These are phyloP conservation scores for Daboia siamensis DNA, from an alignment of 2,113 vertebrate species.

Conservation along the genomic window DNA sequence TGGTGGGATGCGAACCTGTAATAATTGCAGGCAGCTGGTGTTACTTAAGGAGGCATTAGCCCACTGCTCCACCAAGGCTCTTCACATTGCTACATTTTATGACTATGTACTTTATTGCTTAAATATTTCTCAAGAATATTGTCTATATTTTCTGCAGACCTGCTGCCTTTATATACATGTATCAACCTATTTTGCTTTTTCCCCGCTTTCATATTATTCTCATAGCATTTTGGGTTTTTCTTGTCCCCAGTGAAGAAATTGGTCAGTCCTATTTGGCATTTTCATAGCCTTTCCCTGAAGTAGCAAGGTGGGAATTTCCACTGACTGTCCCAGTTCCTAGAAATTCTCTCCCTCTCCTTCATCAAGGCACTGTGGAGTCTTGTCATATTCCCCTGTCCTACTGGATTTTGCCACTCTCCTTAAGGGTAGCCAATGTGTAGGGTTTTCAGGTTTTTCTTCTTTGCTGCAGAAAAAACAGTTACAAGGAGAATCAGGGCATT, in stretches of 20 bases:
- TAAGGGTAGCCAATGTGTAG: neutral
- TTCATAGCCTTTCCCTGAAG: neutral
- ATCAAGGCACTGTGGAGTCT: neutral
- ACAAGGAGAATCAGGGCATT: conserved; percentile 14
- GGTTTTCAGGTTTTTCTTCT: neutral
- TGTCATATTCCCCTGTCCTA: neutral
- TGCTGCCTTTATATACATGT: neutral
- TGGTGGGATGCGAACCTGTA: no score
- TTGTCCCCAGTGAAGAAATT: neutral
- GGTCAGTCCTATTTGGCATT: neutral
- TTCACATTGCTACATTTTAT: neutral
- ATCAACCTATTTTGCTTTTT: neutral
- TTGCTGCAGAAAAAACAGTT: neutral
- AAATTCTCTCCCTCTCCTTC: neutral
- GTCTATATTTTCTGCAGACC: neutral
- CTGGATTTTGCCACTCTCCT: neutral
- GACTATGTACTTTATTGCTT: neutral
- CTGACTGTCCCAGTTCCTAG: neutral
- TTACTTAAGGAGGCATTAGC: no score
- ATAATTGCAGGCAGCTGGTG: no score
- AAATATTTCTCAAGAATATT: neutral
- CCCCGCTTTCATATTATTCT: neutral
- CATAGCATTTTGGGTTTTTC: neutral
- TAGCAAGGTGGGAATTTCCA: neutral
- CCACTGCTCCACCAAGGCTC: no score